These are phyloP conservation scores for Agrotis clavis DNA, from an alignment of 2,888 invertebrate genomes.

Conservation along the genomic window DNA sequence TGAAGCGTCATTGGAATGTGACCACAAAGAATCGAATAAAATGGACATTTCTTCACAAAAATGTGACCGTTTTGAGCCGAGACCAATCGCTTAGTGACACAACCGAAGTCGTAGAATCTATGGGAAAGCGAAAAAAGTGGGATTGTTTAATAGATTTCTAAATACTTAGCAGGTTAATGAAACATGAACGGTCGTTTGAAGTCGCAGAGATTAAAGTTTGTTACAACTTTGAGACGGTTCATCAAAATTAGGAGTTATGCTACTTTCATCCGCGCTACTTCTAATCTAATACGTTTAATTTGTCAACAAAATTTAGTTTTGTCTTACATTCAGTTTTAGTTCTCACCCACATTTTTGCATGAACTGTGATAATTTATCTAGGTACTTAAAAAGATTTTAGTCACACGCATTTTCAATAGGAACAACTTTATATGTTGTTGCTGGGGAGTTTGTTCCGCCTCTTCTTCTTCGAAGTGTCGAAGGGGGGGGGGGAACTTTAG, in stretches of 20 bases:
- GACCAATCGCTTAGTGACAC: constrained; percentile 83
- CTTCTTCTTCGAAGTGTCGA: too few species aligned
- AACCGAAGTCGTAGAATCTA: constrained; percentile 75
- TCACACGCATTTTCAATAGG: not conserved
- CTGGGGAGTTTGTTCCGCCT: too few species aligned
- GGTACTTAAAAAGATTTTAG: too few species aligned
- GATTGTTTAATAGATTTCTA: constrained; percentile 70
- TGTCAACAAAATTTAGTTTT: too few species aligned
- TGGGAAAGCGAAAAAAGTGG: constrained; percentile 79
- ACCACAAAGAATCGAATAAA: constrained; percentile 78
- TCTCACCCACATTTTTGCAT: not conserved
- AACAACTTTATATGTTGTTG: not conserved
- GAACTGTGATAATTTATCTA: too few species aligned
- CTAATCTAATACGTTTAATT: constrained; percentile 7
- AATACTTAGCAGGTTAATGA: constrained; percentile 46
- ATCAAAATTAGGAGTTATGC: not conserved
- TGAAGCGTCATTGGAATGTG: constrained; percentile 81
- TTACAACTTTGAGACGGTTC: not conserved
- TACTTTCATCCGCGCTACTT: not conserved
- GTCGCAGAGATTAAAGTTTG: constrained; percentile 18
- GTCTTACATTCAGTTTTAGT: not conserved
- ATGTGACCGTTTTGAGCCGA: constrained; percentile 74
- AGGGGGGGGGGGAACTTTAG: too few species aligned
- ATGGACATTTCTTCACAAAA: constrained; percentile 78
- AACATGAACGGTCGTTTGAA: constrained; percentile 32